phyloP scores from a whole-genome alignment of 2,888 invertebrate genomes.

The Osmoderma eremita region DNA sequence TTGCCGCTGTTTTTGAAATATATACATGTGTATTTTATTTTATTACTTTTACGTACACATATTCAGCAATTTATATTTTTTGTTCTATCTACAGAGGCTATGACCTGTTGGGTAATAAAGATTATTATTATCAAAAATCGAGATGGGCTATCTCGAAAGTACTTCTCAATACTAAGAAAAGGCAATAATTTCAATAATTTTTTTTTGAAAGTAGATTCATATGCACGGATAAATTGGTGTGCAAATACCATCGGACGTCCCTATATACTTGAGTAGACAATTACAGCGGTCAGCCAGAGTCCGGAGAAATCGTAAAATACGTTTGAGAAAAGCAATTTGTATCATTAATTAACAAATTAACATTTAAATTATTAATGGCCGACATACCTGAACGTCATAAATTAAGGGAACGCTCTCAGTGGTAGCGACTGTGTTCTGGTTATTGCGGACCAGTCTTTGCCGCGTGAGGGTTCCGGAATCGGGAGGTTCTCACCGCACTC shows the following conservation, averaged over 20 bases:
- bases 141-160: too few relatives aligned
- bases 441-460: conserved; percentile 19
- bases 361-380: conserved; percentile 66
- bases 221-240: too few relatives aligned
- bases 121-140: too few relatives aligned
- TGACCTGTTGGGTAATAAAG: too few relatives aligned
- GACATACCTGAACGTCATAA: conserved; percentile 59
- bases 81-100: too few relatives aligned
- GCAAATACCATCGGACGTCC: background rate
- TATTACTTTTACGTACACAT: too few relatives aligned
- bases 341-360: conserved; percentile 66
- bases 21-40: too few relatives aligned
- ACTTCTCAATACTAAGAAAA: too few relatives aligned
- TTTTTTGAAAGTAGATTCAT: too few relatives aligned
- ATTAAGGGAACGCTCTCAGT: conserved; percentile 52
- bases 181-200: too few relatives aligned
- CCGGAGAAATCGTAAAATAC: conserved; percentile 47
- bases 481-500: conserved; percentile 13
- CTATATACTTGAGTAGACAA: conserved; percentile 14
- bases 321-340: conserved; percentile 65
- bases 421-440: conserved; percentile 53
- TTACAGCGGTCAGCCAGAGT: conserved; percentile 19
- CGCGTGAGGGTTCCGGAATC: conserved; percentile 17
- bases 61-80: too few relatives aligned
- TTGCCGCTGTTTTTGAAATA: too few relatives aligned